Evolutionary conservation across 1,140 invertebrate genomes (phyloP), one percentile per base, ranked within the genome.

Genomic region (Bursaphelenchus mucronatus): DNA sequence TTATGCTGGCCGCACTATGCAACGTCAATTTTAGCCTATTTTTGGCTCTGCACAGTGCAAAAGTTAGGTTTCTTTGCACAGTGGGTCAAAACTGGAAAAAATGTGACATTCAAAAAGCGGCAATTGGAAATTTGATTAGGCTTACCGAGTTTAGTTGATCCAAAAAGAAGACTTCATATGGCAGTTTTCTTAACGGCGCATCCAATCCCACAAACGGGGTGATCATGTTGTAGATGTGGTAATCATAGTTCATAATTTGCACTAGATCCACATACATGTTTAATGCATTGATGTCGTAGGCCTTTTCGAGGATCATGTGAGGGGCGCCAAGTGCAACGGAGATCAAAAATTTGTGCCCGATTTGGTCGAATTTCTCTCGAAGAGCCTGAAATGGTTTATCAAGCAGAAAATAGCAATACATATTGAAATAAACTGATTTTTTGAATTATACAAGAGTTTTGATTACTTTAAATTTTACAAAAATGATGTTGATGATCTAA

Each of bases 241-340:
- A 76, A 54, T 76, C 74, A 54, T 76, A 76, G 50, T 74, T 76
- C 74, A 76, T 76, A 15, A 76, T 74, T 63, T 76, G 67, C 3
- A 76, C 64, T 21, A 68, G 61, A 55, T 76, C 74, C 7, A 63
- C 59, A 50, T 76, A 75, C 73, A 61, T 70, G 30, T 67, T 74
- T 41, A 76, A 19, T 4, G 56, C 67, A 43, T 30, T 41, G 10
- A 69, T 56, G 44, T 76, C 65, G 61, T 76, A 76, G 4, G 63
- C 66, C 19, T 52, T 41, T 52, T 67, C 61, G 0, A 55, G 39
- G 43, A 76, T 76, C 5, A 63, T 76, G 9, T 70, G 70, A 0
- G 73, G 71, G 3, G 67, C 63, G n/a, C 49, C 57, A 49, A 68
- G 71, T 0, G 74, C 49, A 5, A 71, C 64, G n/a, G 64, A 66